phyloP scores from a whole-genome alignment of 2,113 vertebrate genomes.

The Misgurnus anguillicaudatus region DNA sequence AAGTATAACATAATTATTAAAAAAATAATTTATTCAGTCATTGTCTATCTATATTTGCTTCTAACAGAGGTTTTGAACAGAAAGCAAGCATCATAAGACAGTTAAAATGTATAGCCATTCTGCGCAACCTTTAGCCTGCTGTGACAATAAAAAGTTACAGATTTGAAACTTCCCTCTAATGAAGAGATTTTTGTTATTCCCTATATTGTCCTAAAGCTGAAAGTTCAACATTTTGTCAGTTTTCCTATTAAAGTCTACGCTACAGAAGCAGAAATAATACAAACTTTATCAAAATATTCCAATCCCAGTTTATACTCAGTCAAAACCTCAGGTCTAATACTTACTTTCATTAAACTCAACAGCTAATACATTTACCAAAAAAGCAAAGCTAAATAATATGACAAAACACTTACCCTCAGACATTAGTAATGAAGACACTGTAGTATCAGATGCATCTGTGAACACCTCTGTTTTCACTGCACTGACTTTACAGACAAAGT shows the following conservation, averaged over 20 bases:
- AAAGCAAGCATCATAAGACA: neutral
- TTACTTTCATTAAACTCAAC: too few species aligned
- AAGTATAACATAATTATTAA: too few species aligned
- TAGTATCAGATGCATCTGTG: conserved; percentile 23
- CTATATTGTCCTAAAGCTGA: neutral
- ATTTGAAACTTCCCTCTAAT: neutral
- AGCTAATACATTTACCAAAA: too few species aligned
- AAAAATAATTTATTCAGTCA: neutral
- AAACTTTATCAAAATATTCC: too few species aligned
- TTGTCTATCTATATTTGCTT: neutral
- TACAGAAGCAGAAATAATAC: too few species aligned
- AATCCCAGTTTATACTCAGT: too few species aligned
- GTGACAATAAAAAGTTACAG: neutral
- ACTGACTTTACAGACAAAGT: conserved; percentile 45
- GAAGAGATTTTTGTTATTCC: neutral
- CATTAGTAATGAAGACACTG: neutral
- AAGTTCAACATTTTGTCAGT: neutral
- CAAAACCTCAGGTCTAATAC: too few species aligned
- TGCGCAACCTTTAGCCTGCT: conserved; percentile 8
- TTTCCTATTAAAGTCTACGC: too few species aligned
- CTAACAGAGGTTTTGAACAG: neutral
- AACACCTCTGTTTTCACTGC: conserved; percentile 33
- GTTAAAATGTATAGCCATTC: neutral
- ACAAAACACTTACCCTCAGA: conserved; percentile 30
- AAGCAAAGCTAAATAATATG: neutral